Evolutionary conservation across 2,888 invertebrate genomes (phyloP), one percentile per base, ranked within the genome.

Genomic region (Drosophila suboccidentalis): DNA sequence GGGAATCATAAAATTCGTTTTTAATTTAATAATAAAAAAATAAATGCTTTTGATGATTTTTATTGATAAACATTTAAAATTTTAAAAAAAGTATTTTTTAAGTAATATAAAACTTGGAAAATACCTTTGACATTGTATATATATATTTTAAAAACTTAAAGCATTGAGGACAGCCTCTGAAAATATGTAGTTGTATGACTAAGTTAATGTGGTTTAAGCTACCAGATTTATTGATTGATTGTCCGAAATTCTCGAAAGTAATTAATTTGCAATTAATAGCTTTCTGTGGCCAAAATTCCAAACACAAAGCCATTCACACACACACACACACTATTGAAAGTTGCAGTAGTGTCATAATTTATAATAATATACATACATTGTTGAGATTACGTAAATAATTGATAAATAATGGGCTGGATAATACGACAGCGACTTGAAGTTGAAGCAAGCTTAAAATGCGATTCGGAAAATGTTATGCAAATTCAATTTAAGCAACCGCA

Each of bases 391-490:
- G 53, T 29, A 61, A 81, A 78, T 84, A 63, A 70, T 70, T 69
- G 70, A 71, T 57, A 53, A 55, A 69, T 71, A 49, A 69, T 64
- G 46, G 38, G 38, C 67, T 29, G 38, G 10, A 29, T 39, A 41
- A 19, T 34, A 19, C 19, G 19, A 19, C 17, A 19, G 49, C 10
- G 11, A 17, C 38, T 46, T 55, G 26, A 51, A 43, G 39, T 34
- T 36, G 22, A 39, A 39, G 15, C 34, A 57, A 55, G 29, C 46
- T n/a, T 4, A 22, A 17, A 36, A 10, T 44, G 50, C 38, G 68
- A 47, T 51, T 54, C 43, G 26, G n/a, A 34, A 74, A 44, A 61
- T 61, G 75, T 65, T 69, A 77, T 80, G 80, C 60, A 83, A 74
- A 83, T 83, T 74, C 58, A 71, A 77, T 73, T 79, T 51, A 69